Conservation (phyloP, 2,888 invertebrate genomes). For the Phyto melanocephala region DNA sequence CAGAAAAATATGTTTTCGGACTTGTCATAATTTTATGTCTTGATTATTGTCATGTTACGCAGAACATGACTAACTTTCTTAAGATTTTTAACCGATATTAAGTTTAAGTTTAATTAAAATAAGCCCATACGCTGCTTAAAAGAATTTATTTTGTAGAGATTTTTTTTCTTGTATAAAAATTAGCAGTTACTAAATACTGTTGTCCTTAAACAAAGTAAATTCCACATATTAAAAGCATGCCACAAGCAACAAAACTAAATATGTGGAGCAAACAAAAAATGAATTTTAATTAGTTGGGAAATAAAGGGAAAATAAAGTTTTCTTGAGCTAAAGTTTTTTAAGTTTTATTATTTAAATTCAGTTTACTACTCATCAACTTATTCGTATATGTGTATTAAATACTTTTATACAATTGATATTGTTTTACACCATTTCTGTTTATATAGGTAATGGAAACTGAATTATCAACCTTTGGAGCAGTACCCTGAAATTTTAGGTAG, state of each 20-base stretch:
- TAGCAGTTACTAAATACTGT: neutral
- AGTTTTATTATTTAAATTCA: constrained; percentile 44
- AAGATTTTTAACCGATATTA: neutral
- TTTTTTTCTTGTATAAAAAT: neutral
- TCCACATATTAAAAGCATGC: neutral
- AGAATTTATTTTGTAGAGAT: neutral
- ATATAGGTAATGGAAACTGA: no score
- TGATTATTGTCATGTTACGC: neutral
- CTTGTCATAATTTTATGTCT: constrained; percentile 10
- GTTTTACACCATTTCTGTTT: constrained; percentile 1
- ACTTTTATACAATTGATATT: neutral
- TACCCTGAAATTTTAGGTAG: no score
- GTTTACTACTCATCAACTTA: constrained; percentile 52
- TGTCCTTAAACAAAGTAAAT: neutral
- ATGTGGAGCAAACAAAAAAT: constrained; percentile 9
- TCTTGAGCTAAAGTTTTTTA: constrained; percentile 24
- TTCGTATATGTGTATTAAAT: constrained; percentile 11
- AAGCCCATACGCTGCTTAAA: neutral
- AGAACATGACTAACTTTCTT: constrained; percentile 2
- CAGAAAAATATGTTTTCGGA: neutral
- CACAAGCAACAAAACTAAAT: neutral
- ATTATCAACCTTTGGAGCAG: no score
- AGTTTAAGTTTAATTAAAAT: constrained; percentile 2
- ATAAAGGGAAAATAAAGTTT: constrained; percentile 54
- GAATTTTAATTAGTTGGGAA: constrained; percentile 52